A percentile compares a stretch with the other conserved stretches of the same genome.
Evolutionary conservation across 2,113 vertebrate genomes (phyloP).

Genomic region (Colinus virginianus): DNA sequence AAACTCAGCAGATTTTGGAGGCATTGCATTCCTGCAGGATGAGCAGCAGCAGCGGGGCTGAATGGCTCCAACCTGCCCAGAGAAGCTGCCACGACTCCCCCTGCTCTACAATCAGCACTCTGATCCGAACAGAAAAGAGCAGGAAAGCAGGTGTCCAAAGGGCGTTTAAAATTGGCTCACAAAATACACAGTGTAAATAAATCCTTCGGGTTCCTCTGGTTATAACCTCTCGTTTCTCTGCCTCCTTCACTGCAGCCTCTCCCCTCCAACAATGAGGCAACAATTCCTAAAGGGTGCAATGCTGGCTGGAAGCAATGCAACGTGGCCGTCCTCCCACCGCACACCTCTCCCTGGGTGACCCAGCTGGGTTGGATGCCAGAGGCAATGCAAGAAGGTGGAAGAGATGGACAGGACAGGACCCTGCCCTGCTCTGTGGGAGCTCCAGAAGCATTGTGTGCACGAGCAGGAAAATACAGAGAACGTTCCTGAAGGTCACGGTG

Average conservation of each 20-base stretch:
- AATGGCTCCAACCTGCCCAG: not conserved
- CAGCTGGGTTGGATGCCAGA: not conserved
- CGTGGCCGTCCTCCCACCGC: not conserved
- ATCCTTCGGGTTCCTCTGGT: accelerated
- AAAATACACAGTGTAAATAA: not conserved
- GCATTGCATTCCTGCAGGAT: not conserved
- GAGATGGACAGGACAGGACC: not conserved
- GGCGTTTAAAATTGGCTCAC: not conserved
- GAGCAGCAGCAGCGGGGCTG: not conserved
- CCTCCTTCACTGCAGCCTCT: not conserved
- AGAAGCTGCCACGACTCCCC: not conserved
- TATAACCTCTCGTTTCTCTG: accelerated
- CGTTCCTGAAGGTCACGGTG: not conserved
- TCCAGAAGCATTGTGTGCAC: not conserved
- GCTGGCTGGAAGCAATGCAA: not conserved
- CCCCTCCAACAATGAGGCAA: not conserved
- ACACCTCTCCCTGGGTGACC: accelerated
- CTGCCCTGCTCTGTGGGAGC: not conserved
- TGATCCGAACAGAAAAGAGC: not conserved
- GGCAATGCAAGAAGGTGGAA: not conserved
- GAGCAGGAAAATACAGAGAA: not conserved
- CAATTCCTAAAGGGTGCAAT: slow-evolving; percentile 40
- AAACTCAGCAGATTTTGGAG: not conserved
- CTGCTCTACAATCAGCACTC: not conserved
- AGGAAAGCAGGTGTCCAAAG: not conserved